Conservation (phyloP, 2,888 invertebrate genomes). For the Chorisops tibialis region DNA sequence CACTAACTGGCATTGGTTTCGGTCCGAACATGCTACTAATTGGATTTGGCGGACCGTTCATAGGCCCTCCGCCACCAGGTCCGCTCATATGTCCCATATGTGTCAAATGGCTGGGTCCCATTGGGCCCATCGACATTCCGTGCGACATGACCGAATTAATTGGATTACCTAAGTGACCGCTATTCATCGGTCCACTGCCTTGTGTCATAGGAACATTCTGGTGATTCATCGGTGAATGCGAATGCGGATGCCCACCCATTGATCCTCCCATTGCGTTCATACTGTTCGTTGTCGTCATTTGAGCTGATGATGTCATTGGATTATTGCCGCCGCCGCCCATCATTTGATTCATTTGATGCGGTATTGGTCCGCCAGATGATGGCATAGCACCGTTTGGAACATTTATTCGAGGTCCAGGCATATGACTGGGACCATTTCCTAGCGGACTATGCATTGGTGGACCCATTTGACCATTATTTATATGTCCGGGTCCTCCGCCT, state of each 20-base stretch:
- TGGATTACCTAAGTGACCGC: slow-evolving; percentile 45
- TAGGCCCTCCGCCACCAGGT: slow-evolving; percentile 46
- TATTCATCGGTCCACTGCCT: slow-evolving; percentile 52
- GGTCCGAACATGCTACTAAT: slow-evolving; percentile 56
- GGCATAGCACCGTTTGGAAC: slow-evolving; percentile 60
- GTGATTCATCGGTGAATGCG: slow-evolving; percentile 46
- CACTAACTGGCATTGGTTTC: slow-evolving; percentile 88
- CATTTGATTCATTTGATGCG: slow-evolving; percentile 56
- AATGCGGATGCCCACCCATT: slow-evolving; percentile 40
- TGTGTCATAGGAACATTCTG: slow-evolving; percentile 53
- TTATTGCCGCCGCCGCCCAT: slow-evolving; percentile 53
- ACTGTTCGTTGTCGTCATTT: slow-evolving; percentile 41
- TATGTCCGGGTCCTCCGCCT: slow-evolving; percentile 45
- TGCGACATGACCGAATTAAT: slow-evolving; percentile 34
- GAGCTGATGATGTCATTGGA: slow-evolving; percentile 44
- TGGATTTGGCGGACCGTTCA: slow-evolving; percentile 38
- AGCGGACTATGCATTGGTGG: slow-evolving; percentile 73
- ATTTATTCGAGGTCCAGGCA: slow-evolving; percentile 46
- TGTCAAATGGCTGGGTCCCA: slow-evolving; percentile 45
- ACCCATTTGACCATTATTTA: slow-evolving; percentile 71
- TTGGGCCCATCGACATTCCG: slow-evolving; percentile 54
- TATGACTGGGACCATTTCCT: slow-evolving; percentile 60
- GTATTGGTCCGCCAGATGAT: slow-evolving; percentile 54
- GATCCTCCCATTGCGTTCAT: slow-evolving; percentile 53
- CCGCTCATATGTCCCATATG: slow-evolving; percentile 55